Base-by-base conservation (phyloP, 2,888 invertebrate species). In the Heliconius cydno region DNA sequence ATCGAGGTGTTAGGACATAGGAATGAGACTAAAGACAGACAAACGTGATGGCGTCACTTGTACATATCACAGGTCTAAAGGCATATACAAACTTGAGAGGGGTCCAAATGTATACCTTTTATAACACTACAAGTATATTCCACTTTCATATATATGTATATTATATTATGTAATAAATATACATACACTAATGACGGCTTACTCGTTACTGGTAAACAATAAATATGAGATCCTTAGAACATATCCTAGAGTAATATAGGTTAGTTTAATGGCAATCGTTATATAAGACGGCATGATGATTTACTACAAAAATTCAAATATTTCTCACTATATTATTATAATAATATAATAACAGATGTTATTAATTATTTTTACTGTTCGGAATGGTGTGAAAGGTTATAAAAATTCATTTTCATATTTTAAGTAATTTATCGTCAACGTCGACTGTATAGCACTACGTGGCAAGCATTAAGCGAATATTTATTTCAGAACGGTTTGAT, bases 31-130 rank as follows among this genome's bases (percentile, higher is more conserved):
- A 30, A 12, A 63, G 46, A 72, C 60, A 66, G 22, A 80, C 5
- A 70, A 77, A 77, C n/a, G 76, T 41, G 52, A 63, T 74, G 67
- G 34, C 73, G 52, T 70, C 57, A 74, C 74, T 74, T 65, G 76
- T 79, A 79, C 66, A 81, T 81, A 81, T 81, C 81, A 81, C 81
- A 81, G 81, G 81, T 79, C 81, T 81, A 79, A 81, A 79, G 79
- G 81, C 81, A 77, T 81, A 81, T 77, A 81, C 38, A 80, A 71
- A 79, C 68, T 70, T 66, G 74, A 66, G 41, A 46, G 57, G 77
- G 57, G 73, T 74, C 70, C 72, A 79, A 74, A 79, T 79, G 74
- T 57, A 77, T 77, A 81, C 65, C 81, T 81, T 41, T 41, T 34
- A 67, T 41, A 78, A 77, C 46, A 70, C 63, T 77, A 80, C 71